Evolutionary conservation across 2,888 invertebrate species (phyloP).

Genomic region (Beris chalybata): DNA sequence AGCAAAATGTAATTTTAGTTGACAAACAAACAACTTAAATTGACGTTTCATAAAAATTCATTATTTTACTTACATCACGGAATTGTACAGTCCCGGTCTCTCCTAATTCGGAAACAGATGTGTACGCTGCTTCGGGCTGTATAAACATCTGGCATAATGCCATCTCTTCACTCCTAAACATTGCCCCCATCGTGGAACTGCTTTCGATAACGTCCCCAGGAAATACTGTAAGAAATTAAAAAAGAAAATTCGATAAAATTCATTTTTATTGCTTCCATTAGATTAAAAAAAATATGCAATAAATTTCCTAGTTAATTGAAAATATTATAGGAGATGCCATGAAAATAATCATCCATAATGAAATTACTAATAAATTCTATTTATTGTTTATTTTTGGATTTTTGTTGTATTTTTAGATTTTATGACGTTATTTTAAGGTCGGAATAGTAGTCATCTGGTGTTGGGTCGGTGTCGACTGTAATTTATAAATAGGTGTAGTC

Average conservation of each 20-base stretch:
- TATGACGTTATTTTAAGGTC: too few relatives aligned
- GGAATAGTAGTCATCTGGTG: too few relatives aligned
- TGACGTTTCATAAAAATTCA: constrained; percentile 5
- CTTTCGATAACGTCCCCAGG: constrained; percentile 33
- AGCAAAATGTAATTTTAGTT: neutral
- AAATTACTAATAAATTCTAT: too few relatives aligned
- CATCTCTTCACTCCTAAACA: constrained; percentile 92
- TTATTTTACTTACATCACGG: constrained; percentile 77
- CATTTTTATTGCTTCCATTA: neutral
- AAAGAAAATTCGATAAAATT: constrained; percentile 6
- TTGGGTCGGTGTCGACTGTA: too few relatives aligned
- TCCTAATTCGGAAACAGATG: constrained; percentile 90
- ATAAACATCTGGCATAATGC: constrained; percentile 91
- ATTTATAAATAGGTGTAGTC: too few relatives aligned
- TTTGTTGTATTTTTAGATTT: too few relatives aligned
- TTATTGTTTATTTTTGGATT: too few relatives aligned
- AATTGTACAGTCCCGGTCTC: constrained; percentile 94
- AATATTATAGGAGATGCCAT: too few relatives aligned
- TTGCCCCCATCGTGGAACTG: constrained; percentile 65
- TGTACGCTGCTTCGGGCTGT: constrained; percentile 93
- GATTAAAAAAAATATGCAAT: neutral
- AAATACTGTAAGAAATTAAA: constrained; percentile 29
- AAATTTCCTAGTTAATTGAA: neutral
- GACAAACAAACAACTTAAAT: neutral
- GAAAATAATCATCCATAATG: too few relatives aligned